Base-by-base conservation (phyloP, 2,113 vertebrate genomes). In the Pygoscelis adeliae region DNA sequence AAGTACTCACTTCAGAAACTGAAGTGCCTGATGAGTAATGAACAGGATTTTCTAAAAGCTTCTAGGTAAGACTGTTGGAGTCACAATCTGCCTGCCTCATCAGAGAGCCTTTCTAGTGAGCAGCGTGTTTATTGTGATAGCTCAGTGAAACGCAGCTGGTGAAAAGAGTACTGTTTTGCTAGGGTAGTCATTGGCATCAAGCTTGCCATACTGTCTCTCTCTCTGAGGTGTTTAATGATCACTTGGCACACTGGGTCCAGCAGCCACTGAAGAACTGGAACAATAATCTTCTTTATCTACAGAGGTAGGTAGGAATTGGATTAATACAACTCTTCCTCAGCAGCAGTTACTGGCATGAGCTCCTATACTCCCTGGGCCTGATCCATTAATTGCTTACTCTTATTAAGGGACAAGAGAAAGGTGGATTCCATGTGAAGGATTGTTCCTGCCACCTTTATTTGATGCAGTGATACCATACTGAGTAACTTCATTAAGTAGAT, bases 21-120 rank as follows among this genome's bases (percentile, higher is more conserved):
- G 62, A 27, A 61, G 50, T 4, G 6, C 38, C 36, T 59, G 78
- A 63, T 91, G 94, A 96, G 93, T 90, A 96, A 97, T 27, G 65
- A 85, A 40, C 44, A 80, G 88, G 85, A 83, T 95, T 92, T 93
- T 87, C 87, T 84, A 32, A 97, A 87, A 89, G 82, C 69, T 94
- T 84, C 56, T 63, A 34, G 72, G 85, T 78, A 71, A 80, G 76
- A 71, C 67, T 52, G 59, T 29, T 74, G 71, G 79, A 96, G 76
- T 34, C 90, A 67, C 55, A 90, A 36, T 47, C 82, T 91, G 87
- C 34, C 71, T 86, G 67, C 63, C 94, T 96, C 84, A 67, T 95
- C 78, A 76, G 78, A 83, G 84, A 85, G 74, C 50, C 74, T 87
- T 95, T 73, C 76, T 66, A 29, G 81, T 42, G 42, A 94, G 90